phyloP scores from a whole-genome alignment of 1,140 invertebrate species.

The Venustaconcha ellipsiformis region DNA sequence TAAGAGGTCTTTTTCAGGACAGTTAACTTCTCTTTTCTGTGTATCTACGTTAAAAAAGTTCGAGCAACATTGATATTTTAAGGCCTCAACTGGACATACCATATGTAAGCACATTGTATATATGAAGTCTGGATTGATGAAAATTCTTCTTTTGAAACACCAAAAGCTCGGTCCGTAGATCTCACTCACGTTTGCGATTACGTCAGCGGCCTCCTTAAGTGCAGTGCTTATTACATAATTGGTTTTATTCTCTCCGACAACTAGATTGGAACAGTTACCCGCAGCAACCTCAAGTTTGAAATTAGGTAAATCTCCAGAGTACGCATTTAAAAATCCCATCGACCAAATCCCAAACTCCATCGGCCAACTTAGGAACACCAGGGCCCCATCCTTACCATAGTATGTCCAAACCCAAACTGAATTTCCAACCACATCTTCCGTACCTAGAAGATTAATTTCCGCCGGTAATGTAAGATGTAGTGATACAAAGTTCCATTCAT shows the following conservation, averaged over 20 bases:
- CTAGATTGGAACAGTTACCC: constrained; percentile 25
- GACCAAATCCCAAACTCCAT: constrained; percentile 30
- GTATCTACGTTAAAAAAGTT: constrained; percentile 6
- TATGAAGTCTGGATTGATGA: constrained; percentile 6
- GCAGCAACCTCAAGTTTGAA: not conserved
- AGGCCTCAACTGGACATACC: constrained; percentile 18
- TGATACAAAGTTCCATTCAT: constrained; percentile 15
- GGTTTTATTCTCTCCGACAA: constrained; percentile 4
- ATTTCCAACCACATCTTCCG: constrained; percentile 1
- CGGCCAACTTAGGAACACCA: constrained; percentile 20
- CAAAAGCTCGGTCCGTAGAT: constrained; percentile 28
- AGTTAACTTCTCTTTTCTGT: not conserved
- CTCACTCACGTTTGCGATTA: constrained; percentile 9
- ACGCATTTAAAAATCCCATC: constrained; percentile 12
- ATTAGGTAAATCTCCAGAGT: constrained; percentile 8
- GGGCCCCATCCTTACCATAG: constrained; percentile 22
- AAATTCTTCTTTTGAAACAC: constrained; percentile 12
- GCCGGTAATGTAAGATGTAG: not conserved
- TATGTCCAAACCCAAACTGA: constrained; percentile 28
- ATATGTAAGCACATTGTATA: constrained; percentile 25
- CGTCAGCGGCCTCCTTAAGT: not conserved
- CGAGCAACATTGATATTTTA: constrained; percentile 16
- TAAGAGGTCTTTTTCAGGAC: not conserved
- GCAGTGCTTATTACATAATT: constrained; percentile 14
- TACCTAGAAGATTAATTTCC: not conserved